Percentiles rank a stretch among this genome's conserved stretches.
These are phyloP conservation scores for Agrotis puta DNA, from an alignment of 2,888 invertebrate species.

Conservation along the genomic window DNA sequence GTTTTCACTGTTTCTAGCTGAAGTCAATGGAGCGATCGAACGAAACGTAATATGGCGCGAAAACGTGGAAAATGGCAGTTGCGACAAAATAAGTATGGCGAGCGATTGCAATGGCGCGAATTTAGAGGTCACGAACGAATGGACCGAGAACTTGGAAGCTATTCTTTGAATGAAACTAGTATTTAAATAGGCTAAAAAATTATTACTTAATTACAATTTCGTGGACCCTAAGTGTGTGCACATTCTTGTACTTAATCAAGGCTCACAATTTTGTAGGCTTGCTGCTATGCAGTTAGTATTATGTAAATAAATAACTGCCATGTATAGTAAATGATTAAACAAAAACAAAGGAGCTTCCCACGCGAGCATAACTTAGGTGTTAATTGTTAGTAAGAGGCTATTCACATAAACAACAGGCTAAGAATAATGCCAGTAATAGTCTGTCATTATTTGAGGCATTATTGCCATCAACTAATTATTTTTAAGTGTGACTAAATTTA, in stretches of 20 bases:
- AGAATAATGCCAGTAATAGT: slow-evolving; percentile 9
- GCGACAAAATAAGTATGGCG: slow-evolving; percentile 60
- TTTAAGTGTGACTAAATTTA: neutral
- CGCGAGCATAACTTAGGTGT: slow-evolving; percentile 42
- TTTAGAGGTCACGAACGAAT: slow-evolving; percentile 70
- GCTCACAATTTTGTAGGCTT: slow-evolving; percentile 8
- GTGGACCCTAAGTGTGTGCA: neutral
- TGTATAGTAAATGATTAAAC: slow-evolving; percentile 42
- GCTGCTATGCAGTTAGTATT: slow-evolving; percentile 6
- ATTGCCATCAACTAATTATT: slow-evolving; percentile 3
- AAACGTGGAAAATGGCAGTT: slow-evolving; percentile 69
- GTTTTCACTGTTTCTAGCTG: slow-evolving; percentile 63
- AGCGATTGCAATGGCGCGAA: slow-evolving; percentile 64
- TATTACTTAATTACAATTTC: neutral
- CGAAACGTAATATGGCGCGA: slow-evolving; percentile 59
- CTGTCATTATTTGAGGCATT: slow-evolving; percentile 28
- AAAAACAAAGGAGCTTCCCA: slow-evolving; percentile 54
- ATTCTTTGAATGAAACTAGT: slow-evolving; percentile 1
- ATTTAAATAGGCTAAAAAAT: neutral
- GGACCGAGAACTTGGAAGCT: slow-evolving; percentile 61
- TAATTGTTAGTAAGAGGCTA: slow-evolving; percentile 46
- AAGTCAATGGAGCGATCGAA: slow-evolving; percentile 56
- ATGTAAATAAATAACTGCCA: slow-evolving; percentile 37
- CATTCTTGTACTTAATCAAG: neutral
- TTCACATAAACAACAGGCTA: slow-evolving; percentile 20